Percentiles rank a stretch among this genome's conserved stretches.
Conservation (phyloP, 2,113 vertebrate genomes). For the Dermatemys mawii region DNA sequence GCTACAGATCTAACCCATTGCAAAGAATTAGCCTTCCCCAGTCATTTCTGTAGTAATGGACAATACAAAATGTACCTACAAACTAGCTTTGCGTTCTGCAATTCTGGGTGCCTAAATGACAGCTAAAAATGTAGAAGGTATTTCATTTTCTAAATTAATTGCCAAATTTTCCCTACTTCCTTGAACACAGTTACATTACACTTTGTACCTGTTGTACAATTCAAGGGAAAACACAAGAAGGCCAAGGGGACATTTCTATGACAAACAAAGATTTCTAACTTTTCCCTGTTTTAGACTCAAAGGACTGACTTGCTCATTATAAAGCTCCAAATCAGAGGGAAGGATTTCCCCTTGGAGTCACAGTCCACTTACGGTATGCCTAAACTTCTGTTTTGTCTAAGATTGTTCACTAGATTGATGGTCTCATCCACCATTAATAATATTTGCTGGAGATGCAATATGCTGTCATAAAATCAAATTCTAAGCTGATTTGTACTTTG, state of each 20-base stretch:
- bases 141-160: not conserved
- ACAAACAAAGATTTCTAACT: not conserved
- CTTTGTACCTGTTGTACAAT: slow-evolving; percentile 19
- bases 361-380: not conserved
- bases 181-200: not conserved
- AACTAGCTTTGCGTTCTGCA: not conserved
- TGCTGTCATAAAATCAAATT: not conserved
- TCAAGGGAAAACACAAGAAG: not conserved
- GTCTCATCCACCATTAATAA: not conserved
- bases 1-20: not conserved
- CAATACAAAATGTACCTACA: not conserved
- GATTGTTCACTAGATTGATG: not conserved
- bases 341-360: not conserved
- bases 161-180: not conserved
- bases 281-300: not conserved
- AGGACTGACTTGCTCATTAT: not conserved
- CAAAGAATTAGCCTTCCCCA: not conserved
- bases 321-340: not conserved
- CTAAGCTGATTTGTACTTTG: not conserved
- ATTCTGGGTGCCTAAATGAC: not conserved
- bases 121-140: not conserved
- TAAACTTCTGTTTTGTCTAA: not conserved
- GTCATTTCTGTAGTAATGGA: not conserved
- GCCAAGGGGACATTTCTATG: not conserved
- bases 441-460: not conserved